Base-by-base conservation (phyloP, 2,797 vertebrate species). In the Esox masquinongy region DNA sequence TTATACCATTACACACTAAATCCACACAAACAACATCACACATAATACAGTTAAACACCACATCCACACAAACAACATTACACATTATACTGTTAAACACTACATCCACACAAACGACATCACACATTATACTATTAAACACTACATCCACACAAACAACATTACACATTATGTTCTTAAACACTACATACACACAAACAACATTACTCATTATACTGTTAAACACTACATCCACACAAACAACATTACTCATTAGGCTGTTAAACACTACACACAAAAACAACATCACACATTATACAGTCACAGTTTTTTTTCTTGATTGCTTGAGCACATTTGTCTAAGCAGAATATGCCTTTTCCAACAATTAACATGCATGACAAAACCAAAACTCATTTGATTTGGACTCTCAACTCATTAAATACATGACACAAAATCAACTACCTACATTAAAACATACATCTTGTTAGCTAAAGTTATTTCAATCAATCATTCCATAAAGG, bases 1-100 rank as follows among this genome's bases (percentile, higher is more conserved):
- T 56, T 15, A 1, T 43, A 8, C 70, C 47, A 31, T 70, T 78
- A 49, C 36, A 14, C 78, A 64, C 74, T 76, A 70, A 15, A 49
- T 63, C 12, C 47, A 9, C 15, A 47, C 39, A 2, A 50, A 16
- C 68, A 7, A 24, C 68, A 8, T 26, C 43, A 47, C 22, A 61
- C 22, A 61, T 24, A 12, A 12, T 61, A 24, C 22, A 24, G 56
- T 1, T 26, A 24, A 17, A 61, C 56, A 61, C 22, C 12, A 61
- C 56, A 61, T 26, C 22, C 22, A 61, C 63, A 66, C 63, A 59
- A 2, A 59, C 53, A 19, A 22, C n/a, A 22, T 8, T 1, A 59
- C 7, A 59, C n/a, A 47, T 11, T 22, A 9, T 59, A 59, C 16
- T 22, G n/a, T 2, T 24, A 59, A 16, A 59, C 53, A 59, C 2